Evolutionary conservation across 2,113 vertebrate genomes (phyloP).

Genomic region (Oreochromis niloticus): DNA sequence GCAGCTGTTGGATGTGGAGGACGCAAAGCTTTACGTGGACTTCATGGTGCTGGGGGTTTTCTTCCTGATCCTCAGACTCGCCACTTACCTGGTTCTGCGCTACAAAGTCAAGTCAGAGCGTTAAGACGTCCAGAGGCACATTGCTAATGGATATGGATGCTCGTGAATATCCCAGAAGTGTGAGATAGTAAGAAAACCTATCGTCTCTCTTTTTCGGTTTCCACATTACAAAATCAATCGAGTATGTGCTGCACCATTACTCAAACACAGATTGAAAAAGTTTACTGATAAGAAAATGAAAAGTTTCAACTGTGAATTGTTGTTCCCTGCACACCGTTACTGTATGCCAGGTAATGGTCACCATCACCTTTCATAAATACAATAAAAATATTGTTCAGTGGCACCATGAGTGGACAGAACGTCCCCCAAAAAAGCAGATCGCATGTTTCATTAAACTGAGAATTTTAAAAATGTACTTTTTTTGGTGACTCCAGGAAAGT

Average conservation of each 20-base stretch:
- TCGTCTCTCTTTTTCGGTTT: conserved; percentile 5
- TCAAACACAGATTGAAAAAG: not conserved
- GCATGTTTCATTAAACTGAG: conserved; percentile 50
- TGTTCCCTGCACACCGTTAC: not conserved
- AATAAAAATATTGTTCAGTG: conserved; percentile 11
- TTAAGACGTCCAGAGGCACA: conserved; percentile 55
- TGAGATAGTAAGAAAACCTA: conserved; percentile 31
- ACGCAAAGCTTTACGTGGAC: conserved; percentile 94
- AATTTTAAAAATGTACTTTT: not conserved
- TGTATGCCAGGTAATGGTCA: not conserved
- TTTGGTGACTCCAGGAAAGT: not conserved
- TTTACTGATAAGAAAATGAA: conserved; percentile 6
- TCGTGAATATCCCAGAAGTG: not conserved
- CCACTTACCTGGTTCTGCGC: conserved; percentile 93
- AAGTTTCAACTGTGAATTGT: not conserved
- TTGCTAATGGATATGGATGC: not conserved
- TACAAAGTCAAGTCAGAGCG: conserved; percentile 95
- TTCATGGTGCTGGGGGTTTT: conserved; percentile 93
- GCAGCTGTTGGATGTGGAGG: conserved; percentile 88
- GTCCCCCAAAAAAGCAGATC: not conserved
- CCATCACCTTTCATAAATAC: not conserved
- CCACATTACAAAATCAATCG: not conserved
- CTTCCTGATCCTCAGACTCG: conserved; percentile 86
- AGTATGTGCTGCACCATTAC: conserved; percentile 23
- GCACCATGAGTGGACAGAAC: not conserved